A percentile compares a stretch with the other conserved stretches of the same genome.
Evolutionary conservation across 2,888 invertebrate genomes (phyloP).

Genomic region (Orthosia cruda): DNA sequence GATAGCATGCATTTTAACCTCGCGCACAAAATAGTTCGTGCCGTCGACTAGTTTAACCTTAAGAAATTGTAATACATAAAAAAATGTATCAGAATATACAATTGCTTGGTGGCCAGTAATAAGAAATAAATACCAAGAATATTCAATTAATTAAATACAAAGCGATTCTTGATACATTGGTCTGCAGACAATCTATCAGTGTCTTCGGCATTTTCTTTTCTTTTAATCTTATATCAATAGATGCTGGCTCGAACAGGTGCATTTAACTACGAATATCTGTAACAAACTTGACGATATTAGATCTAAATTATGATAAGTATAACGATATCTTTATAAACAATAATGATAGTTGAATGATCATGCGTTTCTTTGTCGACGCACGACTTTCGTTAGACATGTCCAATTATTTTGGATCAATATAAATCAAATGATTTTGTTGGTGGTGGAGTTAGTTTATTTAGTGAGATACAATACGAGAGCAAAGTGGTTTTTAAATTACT

Average conservation of each 20-base stretch:
- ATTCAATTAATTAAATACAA: no score
- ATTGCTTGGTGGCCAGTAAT: no score
- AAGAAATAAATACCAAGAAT: no score
- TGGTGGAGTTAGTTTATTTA: background rate
- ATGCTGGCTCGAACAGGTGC: conserved; percentile 22
- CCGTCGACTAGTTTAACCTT: no score
- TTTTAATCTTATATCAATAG: conserved; percentile 2
- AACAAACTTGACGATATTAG: conserved; percentile 16
- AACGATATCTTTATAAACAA: conserved; percentile 5
- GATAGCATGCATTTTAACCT: no score
- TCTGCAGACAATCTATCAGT: background rate
- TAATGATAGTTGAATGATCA: conserved; percentile 17
- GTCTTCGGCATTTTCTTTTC: background rate
- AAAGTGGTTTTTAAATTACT: no score
- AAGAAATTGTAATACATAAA: no score
- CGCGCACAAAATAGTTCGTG: no score
- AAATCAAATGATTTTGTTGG: conserved; percentile 1
- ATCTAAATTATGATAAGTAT: conserved; percentile 14
- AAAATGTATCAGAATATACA: no score
- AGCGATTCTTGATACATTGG: background rate
- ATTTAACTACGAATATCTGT: conserved; percentile 40
- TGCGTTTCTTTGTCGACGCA: conserved; percentile 65
- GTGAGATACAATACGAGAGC: no score
- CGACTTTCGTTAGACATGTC: conserved; percentile 68
- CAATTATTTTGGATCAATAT: conserved; percentile 74